A percentile compares a stretch with the other conserved stretches of the same genome.
phyloP scores from a whole-genome alignment of 2,797 vertebrate genomes.

The Aplochiton taeniatus region DNA sequence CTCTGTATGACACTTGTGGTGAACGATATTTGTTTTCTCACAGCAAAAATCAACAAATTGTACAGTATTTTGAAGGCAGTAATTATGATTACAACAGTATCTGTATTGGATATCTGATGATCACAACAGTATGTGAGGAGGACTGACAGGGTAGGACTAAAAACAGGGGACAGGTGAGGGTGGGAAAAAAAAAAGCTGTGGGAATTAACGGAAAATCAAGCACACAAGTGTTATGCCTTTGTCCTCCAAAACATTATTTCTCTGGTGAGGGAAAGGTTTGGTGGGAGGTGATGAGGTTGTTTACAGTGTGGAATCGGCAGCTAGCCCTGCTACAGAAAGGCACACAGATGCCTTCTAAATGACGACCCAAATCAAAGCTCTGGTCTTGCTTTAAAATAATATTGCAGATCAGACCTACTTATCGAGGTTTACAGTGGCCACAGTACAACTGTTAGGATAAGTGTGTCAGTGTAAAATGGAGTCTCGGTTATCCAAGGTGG shows the following conservation, averaged over 20 bases:
- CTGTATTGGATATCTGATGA: too few relatives aligned
- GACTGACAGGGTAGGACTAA: conserved; percentile 24
- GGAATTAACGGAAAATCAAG: conserved; percentile 35
- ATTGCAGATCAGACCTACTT: too few relatives aligned
- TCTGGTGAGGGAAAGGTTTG: conserved; percentile 17
- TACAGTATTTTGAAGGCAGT: conserved; percentile 34
- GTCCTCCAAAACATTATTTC: conserved; percentile 1
- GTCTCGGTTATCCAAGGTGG: neutral
- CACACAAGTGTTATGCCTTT: neutral
- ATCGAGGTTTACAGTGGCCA: too few relatives aligned
- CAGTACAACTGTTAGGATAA: too few relatives aligned
- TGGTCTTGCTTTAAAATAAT: too few relatives aligned
- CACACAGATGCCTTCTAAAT: conserved; percentile 32
- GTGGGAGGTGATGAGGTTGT: conserved; percentile 30
- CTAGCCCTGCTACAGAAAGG: conserved; percentile 51
- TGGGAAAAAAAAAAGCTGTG: conserved; percentile 20
- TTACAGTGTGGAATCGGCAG: conserved; percentile 38
- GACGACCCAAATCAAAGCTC: too few relatives aligned
- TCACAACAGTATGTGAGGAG: conserved; percentile 25
- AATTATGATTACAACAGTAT: neutral
- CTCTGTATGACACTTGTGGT: conserved; percentile 40
- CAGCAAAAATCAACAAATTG: conserved; percentile 15
- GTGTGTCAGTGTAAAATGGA: too few relatives aligned
- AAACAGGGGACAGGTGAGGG: conserved; percentile 28
- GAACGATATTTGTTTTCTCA: conserved; percentile 21